phyloP scores from a whole-genome alignment of 2,797 vertebrate species.

The Darevskia mixta region DNA sequence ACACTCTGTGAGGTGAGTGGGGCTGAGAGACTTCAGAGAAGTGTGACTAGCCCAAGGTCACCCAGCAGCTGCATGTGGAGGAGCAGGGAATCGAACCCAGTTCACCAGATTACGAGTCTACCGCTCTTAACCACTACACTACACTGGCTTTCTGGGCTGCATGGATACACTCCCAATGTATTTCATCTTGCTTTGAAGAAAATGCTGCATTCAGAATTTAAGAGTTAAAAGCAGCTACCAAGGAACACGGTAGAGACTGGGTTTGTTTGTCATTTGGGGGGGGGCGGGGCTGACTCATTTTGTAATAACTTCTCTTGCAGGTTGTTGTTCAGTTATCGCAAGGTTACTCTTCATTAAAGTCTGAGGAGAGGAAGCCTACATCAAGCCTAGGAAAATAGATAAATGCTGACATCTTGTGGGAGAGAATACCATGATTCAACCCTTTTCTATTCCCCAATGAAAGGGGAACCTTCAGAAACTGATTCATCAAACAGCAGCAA shows the following conservation, averaged over 20 bases:
- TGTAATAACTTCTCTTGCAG: neutral
- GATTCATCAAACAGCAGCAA: neutral
- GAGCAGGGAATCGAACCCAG: too few relatives aligned
- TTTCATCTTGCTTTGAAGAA: neutral
- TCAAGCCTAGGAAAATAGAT: constrained; percentile 60
- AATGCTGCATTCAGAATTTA: neutral
- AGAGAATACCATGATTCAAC: constrained; percentile 34
- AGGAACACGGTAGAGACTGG: neutral
- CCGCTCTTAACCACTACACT: too few relatives aligned
- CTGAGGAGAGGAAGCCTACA: neutral
- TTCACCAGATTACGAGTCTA: too few relatives aligned
- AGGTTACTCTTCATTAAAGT: constrained; percentile 45
- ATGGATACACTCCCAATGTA: neutral
- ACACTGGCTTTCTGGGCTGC: neutral
- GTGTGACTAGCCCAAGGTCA: too few relatives aligned
- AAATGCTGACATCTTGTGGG: constrained; percentile 76
- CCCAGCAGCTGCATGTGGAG: too few relatives aligned
- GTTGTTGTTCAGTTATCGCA: neutral
- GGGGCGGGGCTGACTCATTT: neutral
- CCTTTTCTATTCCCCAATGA: neutral
- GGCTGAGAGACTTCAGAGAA: too few relatives aligned
- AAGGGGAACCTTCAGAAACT: neutral
- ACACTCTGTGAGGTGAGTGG: too few relatives aligned
- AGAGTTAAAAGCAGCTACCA: neutral
- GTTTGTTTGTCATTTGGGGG: neutral